These are phyloP conservation scores for Noctua janthina DNA, from an alignment of 2,888 invertebrate genomes.

Conservation along the genomic window DNA sequence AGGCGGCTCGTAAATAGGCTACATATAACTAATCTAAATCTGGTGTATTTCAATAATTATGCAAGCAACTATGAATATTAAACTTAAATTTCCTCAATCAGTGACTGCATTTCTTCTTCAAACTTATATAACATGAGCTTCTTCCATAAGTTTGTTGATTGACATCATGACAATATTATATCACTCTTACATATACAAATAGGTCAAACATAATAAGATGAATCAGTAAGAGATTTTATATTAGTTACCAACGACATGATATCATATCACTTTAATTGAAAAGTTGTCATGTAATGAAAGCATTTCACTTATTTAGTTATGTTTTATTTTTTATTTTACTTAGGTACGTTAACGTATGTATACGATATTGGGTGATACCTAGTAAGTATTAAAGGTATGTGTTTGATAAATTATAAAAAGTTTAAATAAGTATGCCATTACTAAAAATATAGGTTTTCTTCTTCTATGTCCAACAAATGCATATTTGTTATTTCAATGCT, in stretches of 20 bases:
- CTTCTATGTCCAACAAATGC: background rate
- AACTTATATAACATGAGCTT: constrained; percentile 32
- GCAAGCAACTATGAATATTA: constrained; percentile 28
- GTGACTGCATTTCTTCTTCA: constrained; percentile 31
- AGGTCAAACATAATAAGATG: constrained; percentile 19
- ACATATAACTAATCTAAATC: background rate
- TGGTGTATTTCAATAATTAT: constrained; percentile 33
- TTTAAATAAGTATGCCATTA: background rate
- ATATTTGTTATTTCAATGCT: too few species aligned
- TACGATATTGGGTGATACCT: background rate
- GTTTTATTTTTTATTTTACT: background rate
- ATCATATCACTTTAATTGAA: background rate
- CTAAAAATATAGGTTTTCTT: background rate
- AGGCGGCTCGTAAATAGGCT: background rate
- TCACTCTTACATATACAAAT: constrained; percentile 28
- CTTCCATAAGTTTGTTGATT: constrained; percentile 24
- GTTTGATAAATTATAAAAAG: background rate
- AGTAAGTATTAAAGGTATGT: background rate
- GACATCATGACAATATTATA: constrained; percentile 38
- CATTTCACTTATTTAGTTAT: background rate
- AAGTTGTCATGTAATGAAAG: background rate
- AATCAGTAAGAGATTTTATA: background rate
- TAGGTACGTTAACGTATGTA: too few species aligned
- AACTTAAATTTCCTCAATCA: constrained; percentile 44
- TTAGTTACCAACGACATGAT: background rate